Conservation (phyloP, 2,797 vertebrate species). For the Zenarchopterus dispar region DNA sequence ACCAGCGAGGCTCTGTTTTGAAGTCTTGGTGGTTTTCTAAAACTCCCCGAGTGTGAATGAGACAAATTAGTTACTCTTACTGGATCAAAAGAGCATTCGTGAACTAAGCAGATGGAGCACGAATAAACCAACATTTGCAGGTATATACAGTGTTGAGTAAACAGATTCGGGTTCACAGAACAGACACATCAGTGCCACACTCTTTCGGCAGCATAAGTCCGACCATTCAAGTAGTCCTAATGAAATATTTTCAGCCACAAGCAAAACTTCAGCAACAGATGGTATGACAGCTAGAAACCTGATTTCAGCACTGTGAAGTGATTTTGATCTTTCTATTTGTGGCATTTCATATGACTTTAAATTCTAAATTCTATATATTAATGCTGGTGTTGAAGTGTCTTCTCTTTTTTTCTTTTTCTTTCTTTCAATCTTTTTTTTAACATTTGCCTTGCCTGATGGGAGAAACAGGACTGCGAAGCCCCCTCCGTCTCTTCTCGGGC, state of each 20-base stretch:
- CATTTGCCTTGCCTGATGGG: slow-evolving; percentile 18
- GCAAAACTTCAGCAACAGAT: background rate
- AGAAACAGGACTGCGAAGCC: slow-evolving; percentile 6
- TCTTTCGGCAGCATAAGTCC: too few relatives aligned
- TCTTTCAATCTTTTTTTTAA: background rate
- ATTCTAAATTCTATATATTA: background rate
- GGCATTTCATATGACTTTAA: too few relatives aligned
- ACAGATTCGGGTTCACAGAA: background rate
- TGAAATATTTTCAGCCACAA: too few relatives aligned
- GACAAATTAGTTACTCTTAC: background rate
- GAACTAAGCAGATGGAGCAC: too few relatives aligned
- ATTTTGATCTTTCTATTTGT: background rate
- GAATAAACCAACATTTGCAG: background rate
- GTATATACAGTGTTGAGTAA: background rate
- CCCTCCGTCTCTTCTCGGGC: slow-evolving; percentile 10
- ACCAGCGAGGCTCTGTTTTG: background rate
- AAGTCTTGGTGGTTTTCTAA: background rate
- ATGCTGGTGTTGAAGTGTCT: background rate
- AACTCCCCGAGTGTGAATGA: background rate
- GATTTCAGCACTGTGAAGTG: background rate
- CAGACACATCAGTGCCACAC: background rate
- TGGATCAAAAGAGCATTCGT: background rate
- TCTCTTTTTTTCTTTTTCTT: background rate
- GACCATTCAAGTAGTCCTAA: too few relatives aligned
- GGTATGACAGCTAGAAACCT: background rate